A percentile compares a stretch with the other conserved stretches of the same genome.
phyloP scores from a whole-genome alignment of 2,797 vertebrate genomes.

The Gadopsis bispinosus region DNA sequence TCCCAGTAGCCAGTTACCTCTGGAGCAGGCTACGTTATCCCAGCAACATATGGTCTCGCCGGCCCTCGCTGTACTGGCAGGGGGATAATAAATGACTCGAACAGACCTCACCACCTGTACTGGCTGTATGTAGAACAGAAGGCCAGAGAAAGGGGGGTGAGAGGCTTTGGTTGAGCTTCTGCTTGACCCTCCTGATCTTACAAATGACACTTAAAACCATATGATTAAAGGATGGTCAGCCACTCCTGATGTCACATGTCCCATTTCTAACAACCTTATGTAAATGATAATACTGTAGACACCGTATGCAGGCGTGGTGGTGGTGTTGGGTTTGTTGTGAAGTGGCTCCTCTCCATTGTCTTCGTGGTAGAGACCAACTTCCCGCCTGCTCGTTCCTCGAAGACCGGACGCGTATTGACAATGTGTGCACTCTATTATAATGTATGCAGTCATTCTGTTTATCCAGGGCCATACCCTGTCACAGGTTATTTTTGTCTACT shows the following conservation, averaged over 20 bases:
- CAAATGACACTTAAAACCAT: conserved; percentile 21
- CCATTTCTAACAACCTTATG: background rate
- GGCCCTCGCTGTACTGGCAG: background rate
- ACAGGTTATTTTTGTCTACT: background rate
- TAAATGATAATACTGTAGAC: background rate
- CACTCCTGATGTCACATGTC: background rate
- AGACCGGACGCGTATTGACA: background rate
- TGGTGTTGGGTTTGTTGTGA: background rate
- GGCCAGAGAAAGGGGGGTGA: background rate
- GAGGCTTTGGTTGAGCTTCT: conserved; percentile 41
- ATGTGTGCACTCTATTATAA: background rate
- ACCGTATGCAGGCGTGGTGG: background rate
- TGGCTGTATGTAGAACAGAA: conserved; percentile 28
- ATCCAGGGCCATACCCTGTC: background rate
- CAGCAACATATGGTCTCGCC: conserved; percentile 59
- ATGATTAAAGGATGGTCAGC: background rate
- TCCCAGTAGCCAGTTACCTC: conserved; percentile 44
- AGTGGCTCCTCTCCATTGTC: background rate
- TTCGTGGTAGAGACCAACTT: background rate
- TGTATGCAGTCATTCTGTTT: background rate
- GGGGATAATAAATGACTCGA: conserved; percentile 25
- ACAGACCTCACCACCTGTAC: conserved; percentile 17
- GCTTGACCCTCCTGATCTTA: conserved; percentile 28
- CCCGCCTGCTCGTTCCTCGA: too few species aligned
- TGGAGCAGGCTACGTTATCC: conserved; percentile 39